phyloP scores from a whole-genome alignment of 1,140 invertebrate genomes.

The Micrasema minimum region DNA sequence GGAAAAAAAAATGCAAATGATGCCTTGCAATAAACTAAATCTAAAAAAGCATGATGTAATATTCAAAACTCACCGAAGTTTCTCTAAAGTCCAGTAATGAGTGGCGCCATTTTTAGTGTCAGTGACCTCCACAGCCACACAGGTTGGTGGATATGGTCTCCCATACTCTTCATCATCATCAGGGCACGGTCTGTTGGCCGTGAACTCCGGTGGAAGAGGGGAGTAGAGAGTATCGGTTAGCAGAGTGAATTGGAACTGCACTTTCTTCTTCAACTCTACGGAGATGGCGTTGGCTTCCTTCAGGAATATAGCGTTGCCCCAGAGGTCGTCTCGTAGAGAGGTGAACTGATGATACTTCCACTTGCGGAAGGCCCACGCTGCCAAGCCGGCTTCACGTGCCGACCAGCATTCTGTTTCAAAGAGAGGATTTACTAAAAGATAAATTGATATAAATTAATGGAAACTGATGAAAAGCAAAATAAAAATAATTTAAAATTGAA shows the following conservation, averaged over 20 bases:
- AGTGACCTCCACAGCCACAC: constrained; percentile 98
- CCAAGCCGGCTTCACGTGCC: constrained; percentile 91
- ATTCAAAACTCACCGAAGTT: constrained; percentile 86
- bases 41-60: too few species aligned
- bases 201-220: constrained; percentile 89
- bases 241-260: constrained; percentile 98
- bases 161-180: constrained; percentile 78
- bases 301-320: constrained; percentile 99
- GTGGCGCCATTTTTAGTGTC: constrained; percentile 99
- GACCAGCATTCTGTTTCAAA: constrained; percentile 97
- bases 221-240: constrained; percentile 98
- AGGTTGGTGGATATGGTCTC: constrained; percentile 76
- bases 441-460: constrained; percentile 1
- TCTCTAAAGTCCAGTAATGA: constrained; percentile 99
- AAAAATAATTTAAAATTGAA: too few species aligned
- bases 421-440: constrained; percentile 87
- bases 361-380: constrained; percentile 94
- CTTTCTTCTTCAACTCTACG: constrained; percentile 98
- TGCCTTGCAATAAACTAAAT: too few species aligned
- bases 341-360: constrained; percentile 99
- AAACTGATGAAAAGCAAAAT: too few species aligned
- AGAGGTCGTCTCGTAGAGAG: constrained; percentile 96
- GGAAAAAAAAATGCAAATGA: too few species aligned
- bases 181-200: constrained; percentile 57
- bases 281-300: constrained; percentile 99